Percentiles rank a stretch among this genome's conserved stretches.
Conservation (phyloP, 2,888 invertebrate genomes). For the Habrosyne pyritoides region DNA sequence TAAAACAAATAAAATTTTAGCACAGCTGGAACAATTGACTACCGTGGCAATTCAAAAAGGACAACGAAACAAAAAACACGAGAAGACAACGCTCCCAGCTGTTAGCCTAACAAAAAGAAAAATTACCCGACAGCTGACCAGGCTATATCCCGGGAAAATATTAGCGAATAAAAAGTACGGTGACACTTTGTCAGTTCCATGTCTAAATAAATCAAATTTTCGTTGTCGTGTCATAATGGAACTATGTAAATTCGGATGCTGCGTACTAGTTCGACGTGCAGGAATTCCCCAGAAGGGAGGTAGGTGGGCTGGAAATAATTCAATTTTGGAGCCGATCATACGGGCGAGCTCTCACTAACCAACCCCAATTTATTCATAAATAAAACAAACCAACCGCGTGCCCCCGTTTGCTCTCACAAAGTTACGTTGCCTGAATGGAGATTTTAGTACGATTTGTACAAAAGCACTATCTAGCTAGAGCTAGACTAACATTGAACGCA, state of each 20-base stretch:
- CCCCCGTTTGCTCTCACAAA: constrained; percentile 11
- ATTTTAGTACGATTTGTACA: constrained; percentile 21
- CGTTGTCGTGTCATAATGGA: constrained; percentile 30
- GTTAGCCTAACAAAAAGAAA: constrained; percentile 34
- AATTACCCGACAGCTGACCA: constrained; percentile 29
- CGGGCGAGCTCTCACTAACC: constrained; percentile 41
- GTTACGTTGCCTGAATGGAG: constrained; percentile 18
- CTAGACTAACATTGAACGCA: constrained; percentile 23
- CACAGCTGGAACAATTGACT: constrained; percentile 7
- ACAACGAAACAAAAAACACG: constrained; percentile 26
- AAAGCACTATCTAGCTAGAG: constrained; percentile 19
- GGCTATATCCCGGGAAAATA: constrained; percentile 26
- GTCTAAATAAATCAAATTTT: constrained; percentile 47
- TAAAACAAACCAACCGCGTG: constrained; percentile 39
- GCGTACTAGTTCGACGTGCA: constrained; percentile 23
- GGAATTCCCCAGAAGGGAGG: constrained; percentile 33
- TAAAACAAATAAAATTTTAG: neutral
- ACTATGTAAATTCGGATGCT: constrained; percentile 53
- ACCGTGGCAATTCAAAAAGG: constrained; percentile 10
- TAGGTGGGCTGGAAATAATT: constrained; percentile 58
- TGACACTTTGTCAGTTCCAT: constrained; percentile 25
- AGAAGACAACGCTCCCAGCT: constrained; percentile 29
- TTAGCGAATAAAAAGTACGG: constrained; percentile 26
- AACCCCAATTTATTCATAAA: constrained; percentile 58
- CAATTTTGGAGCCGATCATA: constrained; percentile 64